These are phyloP conservation scores for Diacarnus erythraeanus DNA, from an alignment of 37 sponge, comb jelly and placozoan genomes.

Conservation along the genomic window DNA sequence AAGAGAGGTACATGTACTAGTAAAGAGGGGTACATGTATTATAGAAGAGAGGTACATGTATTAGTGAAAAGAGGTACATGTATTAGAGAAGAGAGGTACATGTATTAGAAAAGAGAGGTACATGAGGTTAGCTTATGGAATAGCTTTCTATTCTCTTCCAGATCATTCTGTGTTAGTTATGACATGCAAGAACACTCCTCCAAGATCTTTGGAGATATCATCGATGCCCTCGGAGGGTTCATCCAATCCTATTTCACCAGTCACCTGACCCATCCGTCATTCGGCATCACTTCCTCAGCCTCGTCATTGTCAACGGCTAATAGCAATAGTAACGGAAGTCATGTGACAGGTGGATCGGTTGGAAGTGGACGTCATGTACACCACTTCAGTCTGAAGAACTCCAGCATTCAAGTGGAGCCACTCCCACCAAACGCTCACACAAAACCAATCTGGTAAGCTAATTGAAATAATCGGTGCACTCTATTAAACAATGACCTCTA, in stretches of 20 bases:
- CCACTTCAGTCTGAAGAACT: conserved; percentile 29
- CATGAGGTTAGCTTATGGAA: too few relatives aligned
- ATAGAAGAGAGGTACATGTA: too few relatives aligned
- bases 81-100: too few relatives aligned
- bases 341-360: not conserved
- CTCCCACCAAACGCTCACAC: conserved; percentile 45
- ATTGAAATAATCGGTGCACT: too few relatives aligned
- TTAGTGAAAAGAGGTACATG: too few relatives aligned
- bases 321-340: not conserved
- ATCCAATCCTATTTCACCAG: conserved; percentile 77
- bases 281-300: conserved; percentile 2
- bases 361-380: conserved; percentile 22
- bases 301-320: conserved; percentile 9
- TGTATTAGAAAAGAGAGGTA: too few relatives aligned
- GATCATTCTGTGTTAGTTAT: conserved; percentile 85
- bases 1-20: too few relatives aligned
- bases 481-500: too few relatives aligned
- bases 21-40: too few relatives aligned
- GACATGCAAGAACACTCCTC: conserved; percentile 95
- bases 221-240: conserved; percentile 81
- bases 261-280: conserved; percentile 20
- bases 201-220: conserved; percentile 85
- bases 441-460: conserved; percentile 55
- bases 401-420: conserved; percentile 17
- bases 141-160: too few relatives aligned